Evolutionary conservation across 2,113 vertebrate species (phyloP).

Genomic region (Sprattus sprattus): DNA sequence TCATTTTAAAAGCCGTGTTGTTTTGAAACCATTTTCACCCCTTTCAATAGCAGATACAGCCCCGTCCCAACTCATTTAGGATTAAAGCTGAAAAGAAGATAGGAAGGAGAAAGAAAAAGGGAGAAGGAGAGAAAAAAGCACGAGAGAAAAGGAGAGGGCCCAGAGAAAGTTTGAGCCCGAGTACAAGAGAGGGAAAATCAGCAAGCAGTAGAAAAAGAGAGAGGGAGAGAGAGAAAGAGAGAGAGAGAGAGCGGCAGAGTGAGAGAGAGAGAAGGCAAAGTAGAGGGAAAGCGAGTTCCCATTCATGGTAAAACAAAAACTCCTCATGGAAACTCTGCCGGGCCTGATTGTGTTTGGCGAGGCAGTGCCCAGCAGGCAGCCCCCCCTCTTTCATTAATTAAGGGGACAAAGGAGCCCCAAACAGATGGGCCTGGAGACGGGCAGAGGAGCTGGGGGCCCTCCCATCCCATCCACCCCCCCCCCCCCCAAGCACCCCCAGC

Average conservation of each 20-base stretch:
- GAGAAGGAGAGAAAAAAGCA: background rate
- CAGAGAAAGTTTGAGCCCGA: background rate
- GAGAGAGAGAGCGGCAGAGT: conserved; percentile 24
- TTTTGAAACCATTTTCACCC: background rate
- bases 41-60: background rate
- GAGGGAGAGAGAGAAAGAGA: background rate
- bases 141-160: background rate
- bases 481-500: no score
- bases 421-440: conserved; percentile 72
- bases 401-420: conserved; percentile 74
- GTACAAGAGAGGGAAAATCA: conserved; percentile 7
- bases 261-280: conserved; percentile 23
- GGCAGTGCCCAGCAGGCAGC: conserved; percentile 69
- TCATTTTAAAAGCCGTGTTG: background rate
- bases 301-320: conserved; percentile 66
- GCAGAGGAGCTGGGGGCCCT: conserved; percentile 51
- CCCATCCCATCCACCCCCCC: conserved; percentile 48
- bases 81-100: background rate
- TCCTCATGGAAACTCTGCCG: conserved; percentile 64
- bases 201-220: background rate
- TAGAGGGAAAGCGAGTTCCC: conserved; percentile 45
- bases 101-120: conserved; percentile 1
- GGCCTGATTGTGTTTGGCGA: conserved; percentile 60
- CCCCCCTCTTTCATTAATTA: conserved; percentile 75
- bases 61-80: background rate